Percentiles rank a stretch among this genome's conserved stretches.
phyloP scores from a whole-genome alignment of 1,140 invertebrate genomes.

The Camponotus pennsylvanicus region DNA sequence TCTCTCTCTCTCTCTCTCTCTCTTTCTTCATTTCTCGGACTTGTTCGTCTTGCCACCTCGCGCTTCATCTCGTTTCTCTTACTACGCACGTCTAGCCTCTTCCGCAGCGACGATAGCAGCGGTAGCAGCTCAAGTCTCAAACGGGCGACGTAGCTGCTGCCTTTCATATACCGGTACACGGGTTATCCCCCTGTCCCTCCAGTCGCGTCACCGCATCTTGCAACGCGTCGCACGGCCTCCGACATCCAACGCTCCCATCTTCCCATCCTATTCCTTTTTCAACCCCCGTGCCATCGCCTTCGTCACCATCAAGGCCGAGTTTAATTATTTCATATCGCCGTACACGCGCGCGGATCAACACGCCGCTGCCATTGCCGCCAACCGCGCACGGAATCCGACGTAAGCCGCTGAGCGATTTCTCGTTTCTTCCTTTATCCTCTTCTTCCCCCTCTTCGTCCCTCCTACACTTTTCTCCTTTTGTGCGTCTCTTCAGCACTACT shows the following conservation, averaged over 20 bases:
- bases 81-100: constrained; percentile 54
- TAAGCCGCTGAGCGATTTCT: constrained; percentile 52
- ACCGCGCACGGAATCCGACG: constrained; percentile 58
- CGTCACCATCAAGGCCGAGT: constrained; percentile 65
- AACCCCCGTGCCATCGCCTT: constrained; percentile 48
- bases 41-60: constrained; percentile 56
- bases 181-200: constrained; percentile 51
- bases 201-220: constrained; percentile 15
- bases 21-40: constrained; percentile 68
- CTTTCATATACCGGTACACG: constrained; percentile 63
- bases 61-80: constrained; percentile 60
- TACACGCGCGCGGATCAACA: constrained; percentile 63
- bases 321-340: constrained; percentile 78
- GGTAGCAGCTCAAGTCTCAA: constrained; percentile 63
- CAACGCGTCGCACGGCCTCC: constrained; percentile 45
- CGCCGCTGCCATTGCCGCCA: constrained; percentile 44
- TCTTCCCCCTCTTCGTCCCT: background rate
- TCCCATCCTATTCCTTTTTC: background rate
- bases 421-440: background rate
- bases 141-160: constrained; percentile 64
- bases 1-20: constrained; percentile 44
- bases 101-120: constrained; percentile 57
- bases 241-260: constrained; percentile 35
- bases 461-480: background rate
- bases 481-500: background rate